These are phyloP conservation scores for Crotalus helleri DNA, from an alignment of 2,113 vertebrate species.

Conservation along the genomic window DNA sequence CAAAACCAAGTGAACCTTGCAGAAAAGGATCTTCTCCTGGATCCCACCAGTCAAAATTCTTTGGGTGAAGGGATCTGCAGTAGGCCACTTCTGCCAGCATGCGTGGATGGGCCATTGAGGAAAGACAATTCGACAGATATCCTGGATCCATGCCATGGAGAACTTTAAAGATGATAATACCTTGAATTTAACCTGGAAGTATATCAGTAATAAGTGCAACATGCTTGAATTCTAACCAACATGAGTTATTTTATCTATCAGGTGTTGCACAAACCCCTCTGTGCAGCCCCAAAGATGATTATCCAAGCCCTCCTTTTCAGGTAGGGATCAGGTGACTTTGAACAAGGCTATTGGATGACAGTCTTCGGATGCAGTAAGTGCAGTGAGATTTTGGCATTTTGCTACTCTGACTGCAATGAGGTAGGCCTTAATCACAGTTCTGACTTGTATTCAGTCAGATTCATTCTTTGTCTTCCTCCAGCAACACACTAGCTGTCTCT, in stretches of 20 bases:
- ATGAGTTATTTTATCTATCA: background rate
- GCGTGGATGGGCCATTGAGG: background rate
- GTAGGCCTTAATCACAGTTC: background rate
- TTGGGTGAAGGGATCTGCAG: background rate
- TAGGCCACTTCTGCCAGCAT: background rate
- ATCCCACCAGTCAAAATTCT: background rate
- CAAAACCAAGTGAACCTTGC: background rate
- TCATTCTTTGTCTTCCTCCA: no score
- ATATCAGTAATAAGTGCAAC: background rate
- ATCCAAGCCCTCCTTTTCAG: background rate
- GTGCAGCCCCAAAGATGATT: background rate
- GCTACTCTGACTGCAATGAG: background rate
- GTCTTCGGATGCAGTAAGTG: background rate
- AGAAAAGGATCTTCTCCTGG: no score
- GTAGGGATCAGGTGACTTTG: background rate
- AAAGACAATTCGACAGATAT: background rate
- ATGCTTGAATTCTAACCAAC: background rate
- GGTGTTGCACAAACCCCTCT: background rate
- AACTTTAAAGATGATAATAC: background rate
- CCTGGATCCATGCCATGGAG: background rate
- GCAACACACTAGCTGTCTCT: no score
- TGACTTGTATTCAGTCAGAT: background rate
- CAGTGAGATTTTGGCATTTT: background rate
- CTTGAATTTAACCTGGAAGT: background rate
- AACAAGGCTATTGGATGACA: background rate